Percentiles rank a stretch among this genome's conserved stretches.
Conservation (phyloP, 1,140 invertebrate species). For the Hycleus phaleratus region DNA sequence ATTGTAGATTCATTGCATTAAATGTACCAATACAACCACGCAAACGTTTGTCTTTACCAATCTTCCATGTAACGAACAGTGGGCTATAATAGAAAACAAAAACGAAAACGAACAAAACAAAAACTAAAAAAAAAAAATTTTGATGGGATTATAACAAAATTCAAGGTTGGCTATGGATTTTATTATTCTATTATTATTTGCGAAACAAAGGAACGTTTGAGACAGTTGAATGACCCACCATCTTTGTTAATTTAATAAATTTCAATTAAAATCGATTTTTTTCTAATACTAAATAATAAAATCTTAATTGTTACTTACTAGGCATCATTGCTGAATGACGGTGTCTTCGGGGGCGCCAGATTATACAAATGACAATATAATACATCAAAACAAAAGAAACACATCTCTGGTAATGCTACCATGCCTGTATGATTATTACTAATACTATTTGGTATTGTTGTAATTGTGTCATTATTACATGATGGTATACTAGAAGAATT, state of each 20-base stretch:
- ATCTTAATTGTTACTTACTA: conserved; percentile 68
- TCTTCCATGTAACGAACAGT: conserved; percentile 98
- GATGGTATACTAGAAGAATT: conserved; percentile 51
- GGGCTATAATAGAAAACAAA: conserved; percentile 64
- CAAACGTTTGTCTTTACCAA: conserved; percentile 84
- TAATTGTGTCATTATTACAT: conserved; percentile 37
- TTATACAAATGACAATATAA: conserved; percentile 89
- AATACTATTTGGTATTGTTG: conserved; percentile 28
- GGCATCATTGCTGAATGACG: conserved; percentile 88
- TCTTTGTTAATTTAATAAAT: neutral
- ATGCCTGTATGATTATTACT: conserved; percentile 44
- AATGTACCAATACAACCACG: conserved; percentile 95
- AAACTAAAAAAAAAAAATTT: conserved; percentile 2
- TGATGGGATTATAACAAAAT: too few species aligned
- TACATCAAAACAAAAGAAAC: conserved; percentile 97
- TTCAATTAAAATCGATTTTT: neutral
- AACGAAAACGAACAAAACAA: conserved; percentile 30
- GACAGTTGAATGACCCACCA: conserved; percentile 10
- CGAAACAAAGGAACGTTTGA: conserved; percentile 15
- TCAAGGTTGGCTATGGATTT: too few species aligned
- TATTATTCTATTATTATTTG: neutral
- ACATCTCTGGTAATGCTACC: conserved; percentile 91
- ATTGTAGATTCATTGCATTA: conserved; percentile 88
- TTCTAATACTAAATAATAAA: too few species aligned
- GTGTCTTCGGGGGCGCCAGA: conserved; percentile 79